Evolutionary conservation across 30 jellyfish, hydroid and myxozoan genomes (phyloP), one percentile per base, ranked within the genome.

Genomic region (Turritopsis dohrnii): DNA sequence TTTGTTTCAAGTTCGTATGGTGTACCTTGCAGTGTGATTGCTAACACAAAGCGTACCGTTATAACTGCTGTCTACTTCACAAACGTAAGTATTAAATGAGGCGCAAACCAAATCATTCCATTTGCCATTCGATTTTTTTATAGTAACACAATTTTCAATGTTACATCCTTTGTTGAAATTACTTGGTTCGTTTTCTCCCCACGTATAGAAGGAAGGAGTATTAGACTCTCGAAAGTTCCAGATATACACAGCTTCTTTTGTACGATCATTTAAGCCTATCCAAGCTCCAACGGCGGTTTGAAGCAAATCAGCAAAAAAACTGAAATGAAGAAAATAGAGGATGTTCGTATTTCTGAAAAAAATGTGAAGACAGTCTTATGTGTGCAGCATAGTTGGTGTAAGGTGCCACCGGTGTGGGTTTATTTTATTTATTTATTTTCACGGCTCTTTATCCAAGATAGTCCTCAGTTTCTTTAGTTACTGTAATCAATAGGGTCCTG

Each of bases 221-320:
- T 52, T 74, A 8, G 75, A 1, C 72, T 83, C 54, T 21, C 73
- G 89, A 66, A 69, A 84, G 76, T 88, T 93, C 98, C 98, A 93
- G 24, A 82, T 73, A 53, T 84, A 93, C 1, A 52, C 52, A 21
- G 89, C 31, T 72, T 93, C 98, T 1, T 81, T 7, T 22, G 22
- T n/a, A 23, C 95, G 73, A 65, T 93, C 98, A 82, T 93, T 93
- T 24, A 93, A 71, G 17, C 98, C 98, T 30, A 93, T 88, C 98
- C 98, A 93, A 22, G 94, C 93, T 9, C 98, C 98, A 0, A 41
- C 94, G 26, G 91, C 98, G 1, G 98, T 84, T 86, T 88, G 79
- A n/a, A 93, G 73, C 71, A 93, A 80, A 53, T 76, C 73, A 22
- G 96, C 96, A 69, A 93, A 22, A 72, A 88, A 85, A 21, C 98